Conservation (phyloP, 2,113 vertebrate genomes). For the Halichoerus grypus region DNA sequence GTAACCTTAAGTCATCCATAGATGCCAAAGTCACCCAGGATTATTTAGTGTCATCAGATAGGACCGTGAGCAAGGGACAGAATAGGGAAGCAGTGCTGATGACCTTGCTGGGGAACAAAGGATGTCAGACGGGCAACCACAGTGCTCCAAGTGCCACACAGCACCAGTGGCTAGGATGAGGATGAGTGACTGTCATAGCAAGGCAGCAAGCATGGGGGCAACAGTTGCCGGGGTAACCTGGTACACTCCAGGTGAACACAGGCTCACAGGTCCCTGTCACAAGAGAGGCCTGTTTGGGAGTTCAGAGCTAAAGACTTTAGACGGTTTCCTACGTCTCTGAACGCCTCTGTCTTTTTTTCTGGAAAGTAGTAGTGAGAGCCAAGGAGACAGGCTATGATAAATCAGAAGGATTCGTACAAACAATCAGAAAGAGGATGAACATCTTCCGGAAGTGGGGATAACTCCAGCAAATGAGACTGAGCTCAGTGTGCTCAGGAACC, state of each 20-base stretch:
- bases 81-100: background rate
- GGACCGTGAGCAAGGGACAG: background rate
- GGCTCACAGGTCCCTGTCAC: background rate
- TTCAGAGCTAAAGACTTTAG: background rate
- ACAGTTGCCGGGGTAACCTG: background rate
- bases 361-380: background rate
- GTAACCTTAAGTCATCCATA: background rate
- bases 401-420: background rate
- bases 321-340: background rate
- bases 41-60: background rate
- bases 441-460: background rate
- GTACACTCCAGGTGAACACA: background rate
- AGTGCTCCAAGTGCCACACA: background rate
- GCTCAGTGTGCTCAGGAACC: background rate
- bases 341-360: background rate
- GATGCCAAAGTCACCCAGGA: background rate
- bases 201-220: background rate
- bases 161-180: too few species aligned
- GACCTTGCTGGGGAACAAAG: background rate
- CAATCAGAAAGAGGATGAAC: background rate
- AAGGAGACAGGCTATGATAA: background rate
- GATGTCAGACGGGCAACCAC: background rate
- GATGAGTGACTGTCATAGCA: rapidly evolving
- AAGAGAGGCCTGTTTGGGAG: background rate
- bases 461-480: background rate